These are phyloP conservation scores for Andricus quercusramuli DNA, from an alignment of 2,888 invertebrate species.

Conservation along the genomic window DNA sequence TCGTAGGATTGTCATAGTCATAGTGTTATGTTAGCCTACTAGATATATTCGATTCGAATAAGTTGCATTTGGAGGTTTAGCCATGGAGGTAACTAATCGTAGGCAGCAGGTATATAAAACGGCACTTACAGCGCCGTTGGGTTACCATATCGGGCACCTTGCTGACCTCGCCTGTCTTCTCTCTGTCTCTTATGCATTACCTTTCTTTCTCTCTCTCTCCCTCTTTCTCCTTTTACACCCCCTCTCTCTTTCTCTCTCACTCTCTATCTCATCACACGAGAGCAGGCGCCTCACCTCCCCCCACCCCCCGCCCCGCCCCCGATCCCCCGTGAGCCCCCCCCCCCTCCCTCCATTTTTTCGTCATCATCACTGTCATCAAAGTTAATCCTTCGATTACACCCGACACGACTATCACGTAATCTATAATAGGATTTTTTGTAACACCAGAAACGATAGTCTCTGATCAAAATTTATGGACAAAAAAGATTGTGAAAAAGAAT, in stretches of 20 bases:
- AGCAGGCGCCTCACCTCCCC: constrained; percentile 33
- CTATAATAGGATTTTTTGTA: constrained; percentile 14
- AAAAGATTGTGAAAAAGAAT: neutral
- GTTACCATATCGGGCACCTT: constrained; percentile 78
- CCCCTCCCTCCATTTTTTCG: constrained; percentile 59
- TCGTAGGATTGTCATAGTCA: constrained; percentile 1
- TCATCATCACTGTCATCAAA: constrained; percentile 52
- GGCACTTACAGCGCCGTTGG: constrained; percentile 73
- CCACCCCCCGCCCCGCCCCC: constrained; percentile 33
- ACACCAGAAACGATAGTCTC: neutral
- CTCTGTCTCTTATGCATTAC: constrained; percentile 47
- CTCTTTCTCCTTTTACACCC: constrained; percentile 43
- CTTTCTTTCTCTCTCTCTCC: constrained; percentile 49
- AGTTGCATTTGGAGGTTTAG: constrained; percentile 61
- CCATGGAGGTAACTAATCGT: constrained; percentile 68
- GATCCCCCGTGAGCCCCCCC: constrained; percentile 33
- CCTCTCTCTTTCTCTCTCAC: constrained; percentile 47
- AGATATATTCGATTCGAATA: constrained; percentile 40
- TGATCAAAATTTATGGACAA: neutral
- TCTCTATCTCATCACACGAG: constrained; percentile 26
- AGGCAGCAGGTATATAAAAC: constrained; percentile 70
- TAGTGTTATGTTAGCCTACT: constrained; percentile 8
- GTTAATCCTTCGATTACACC: constrained; percentile 48
- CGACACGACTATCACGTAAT: constrained; percentile 31
- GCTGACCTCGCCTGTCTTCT: constrained; percentile 75